Conservation (phyloP, 2,797 vertebrate genomes). For the Passerculus sandwichensis region DNA sequence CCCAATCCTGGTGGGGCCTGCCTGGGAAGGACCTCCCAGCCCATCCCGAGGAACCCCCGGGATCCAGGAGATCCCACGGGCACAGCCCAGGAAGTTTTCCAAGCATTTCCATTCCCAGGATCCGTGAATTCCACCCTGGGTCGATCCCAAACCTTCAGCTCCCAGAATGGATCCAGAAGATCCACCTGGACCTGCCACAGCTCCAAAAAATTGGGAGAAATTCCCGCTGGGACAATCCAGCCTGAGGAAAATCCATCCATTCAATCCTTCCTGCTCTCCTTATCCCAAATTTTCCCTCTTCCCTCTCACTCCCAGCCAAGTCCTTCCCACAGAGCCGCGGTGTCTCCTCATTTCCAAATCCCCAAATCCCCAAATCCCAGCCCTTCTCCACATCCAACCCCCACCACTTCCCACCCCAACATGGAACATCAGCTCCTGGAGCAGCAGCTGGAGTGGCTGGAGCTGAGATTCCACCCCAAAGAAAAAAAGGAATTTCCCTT, state of each 20-base stretch:
- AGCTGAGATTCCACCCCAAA: too few species aligned
- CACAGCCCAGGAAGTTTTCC: too few species aligned
- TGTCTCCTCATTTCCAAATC: background rate
- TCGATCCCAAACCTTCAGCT: rapidly evolving
- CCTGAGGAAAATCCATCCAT: background rate
- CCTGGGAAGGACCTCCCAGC: rapidly evolving
- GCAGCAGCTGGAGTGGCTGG: too few species aligned
- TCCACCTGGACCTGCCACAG: rapidly evolving
- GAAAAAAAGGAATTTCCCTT: background rate
- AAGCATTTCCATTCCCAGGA: background rate
- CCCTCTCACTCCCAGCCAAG: background rate
- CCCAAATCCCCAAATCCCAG: too few species aligned
- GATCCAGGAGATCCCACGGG: too few species aligned
- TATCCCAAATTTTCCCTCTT: background rate
- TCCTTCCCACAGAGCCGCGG: background rate
- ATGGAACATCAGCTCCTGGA: too few species aligned
- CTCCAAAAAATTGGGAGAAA: rapidly evolving
- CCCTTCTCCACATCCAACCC: too few species aligned
- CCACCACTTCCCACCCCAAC: too few species aligned
- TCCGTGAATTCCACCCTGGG: background rate
- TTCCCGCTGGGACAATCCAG: background rate
- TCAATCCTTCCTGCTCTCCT: rapidly evolving
- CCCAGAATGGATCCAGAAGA: background rate
- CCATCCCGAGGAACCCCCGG: background rate
- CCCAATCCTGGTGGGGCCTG: rapidly evolving